phyloP scores from a whole-genome alignment of 1,140 invertebrate genomes.

The Antheraea mylitta region DNA sequence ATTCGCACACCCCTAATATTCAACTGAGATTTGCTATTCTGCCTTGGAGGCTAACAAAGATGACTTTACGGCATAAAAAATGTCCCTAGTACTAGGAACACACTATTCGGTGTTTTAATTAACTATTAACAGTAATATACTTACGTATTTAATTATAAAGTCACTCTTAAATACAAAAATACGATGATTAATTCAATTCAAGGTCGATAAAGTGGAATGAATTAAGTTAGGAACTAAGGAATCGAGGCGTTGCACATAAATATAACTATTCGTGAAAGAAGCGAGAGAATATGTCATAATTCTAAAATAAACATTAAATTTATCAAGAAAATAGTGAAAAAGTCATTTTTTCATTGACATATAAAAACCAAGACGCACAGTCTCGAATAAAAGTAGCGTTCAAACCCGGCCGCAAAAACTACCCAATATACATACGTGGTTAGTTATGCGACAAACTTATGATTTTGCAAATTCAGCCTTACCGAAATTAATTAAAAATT shows the following conservation, averaged over 20 bases:
- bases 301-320: too few species aligned
- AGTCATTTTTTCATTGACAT: too few species aligned
- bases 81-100: not conserved
- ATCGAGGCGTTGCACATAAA: not conserved
- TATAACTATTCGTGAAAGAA: not conserved
- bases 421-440: too few species aligned
- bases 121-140: not conserved
- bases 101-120: not conserved
- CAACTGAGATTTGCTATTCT: not conserved
- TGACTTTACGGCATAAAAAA: not conserved
- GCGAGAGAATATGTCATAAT: not conserved
- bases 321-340: too few species aligned
- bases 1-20: not conserved
- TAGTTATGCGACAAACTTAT: too few species aligned
- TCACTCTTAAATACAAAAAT: too few species aligned
- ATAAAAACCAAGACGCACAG: too few species aligned
- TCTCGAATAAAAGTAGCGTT: too few species aligned
- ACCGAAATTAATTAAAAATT: too few species aligned
- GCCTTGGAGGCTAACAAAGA: not conserved
- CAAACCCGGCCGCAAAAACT: too few species aligned
- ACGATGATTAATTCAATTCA: not conserved
- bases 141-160: too few species aligned
- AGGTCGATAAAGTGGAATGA: not conserved
- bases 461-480: too few species aligned
- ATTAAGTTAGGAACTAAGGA: conserved; percentile 1